Conservation (phyloP, 2,113 vertebrate species). For the Galeopterus variegatus region DNA sequence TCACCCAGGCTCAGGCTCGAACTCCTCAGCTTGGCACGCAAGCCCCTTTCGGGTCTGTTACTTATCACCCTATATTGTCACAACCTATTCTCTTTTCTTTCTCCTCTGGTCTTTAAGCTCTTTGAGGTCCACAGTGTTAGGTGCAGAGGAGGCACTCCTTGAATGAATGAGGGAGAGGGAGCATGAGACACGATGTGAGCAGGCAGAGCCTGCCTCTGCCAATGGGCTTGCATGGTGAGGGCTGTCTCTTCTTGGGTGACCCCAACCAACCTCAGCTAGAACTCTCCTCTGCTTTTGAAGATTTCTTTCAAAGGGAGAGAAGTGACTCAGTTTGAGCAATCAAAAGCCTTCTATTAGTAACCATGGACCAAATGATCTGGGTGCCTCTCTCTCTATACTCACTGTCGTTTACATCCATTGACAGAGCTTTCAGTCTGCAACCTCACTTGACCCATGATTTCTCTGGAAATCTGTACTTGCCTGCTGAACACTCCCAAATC, state of each 20-base stretch:
- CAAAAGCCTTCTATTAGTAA: no score
- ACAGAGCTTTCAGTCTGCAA: background rate
- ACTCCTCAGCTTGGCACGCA: background rate
- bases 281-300: background rate
- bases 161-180: no score
- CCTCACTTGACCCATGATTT: rapidly evolving
- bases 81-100: background rate
- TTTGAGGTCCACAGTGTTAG: background rate
- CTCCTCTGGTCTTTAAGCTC: background rate
- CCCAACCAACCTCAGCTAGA: background rate
- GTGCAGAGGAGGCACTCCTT: rapidly evolving
- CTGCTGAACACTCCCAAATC: background rate
- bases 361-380: background rate
- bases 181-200: background rate
- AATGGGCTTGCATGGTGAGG: rapidly evolving
- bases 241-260: background rate
- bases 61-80: rapidly evolving
- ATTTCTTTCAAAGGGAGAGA: background rate
- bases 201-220: no score
- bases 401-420: rapidly evolving
- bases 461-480: background rate
- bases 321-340: background rate
- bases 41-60: background rate
- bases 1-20: background rate
- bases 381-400: background rate